These are phyloP conservation scores for Aspidoscelis tigris DNA, from an alignment of 2,113 vertebrate species.

Conservation along the genomic window DNA sequence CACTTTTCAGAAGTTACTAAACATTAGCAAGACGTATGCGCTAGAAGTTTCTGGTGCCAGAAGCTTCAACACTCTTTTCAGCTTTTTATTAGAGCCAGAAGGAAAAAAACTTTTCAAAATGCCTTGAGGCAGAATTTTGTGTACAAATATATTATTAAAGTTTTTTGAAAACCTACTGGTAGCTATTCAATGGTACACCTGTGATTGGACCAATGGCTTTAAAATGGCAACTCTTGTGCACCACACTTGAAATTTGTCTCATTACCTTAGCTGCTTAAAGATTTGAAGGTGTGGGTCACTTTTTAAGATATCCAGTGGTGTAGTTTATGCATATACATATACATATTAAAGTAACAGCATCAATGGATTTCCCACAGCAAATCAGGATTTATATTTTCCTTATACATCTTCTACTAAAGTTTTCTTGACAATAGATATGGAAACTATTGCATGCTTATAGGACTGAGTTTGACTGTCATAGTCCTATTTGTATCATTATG, in stretches of 20 bases:
- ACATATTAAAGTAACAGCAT: conserved; percentile 72
- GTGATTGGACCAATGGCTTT: conserved; percentile 68
- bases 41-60: neutral
- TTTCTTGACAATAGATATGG: conserved; percentile 61
- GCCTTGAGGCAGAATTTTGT: conserved; percentile 38
- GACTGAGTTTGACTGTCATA: conserved; percentile 26
- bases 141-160: conserved; percentile 33
- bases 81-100: neutral
- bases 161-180: conserved; percentile 47
- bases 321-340: conserved; percentile 67
- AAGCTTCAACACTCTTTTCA: neutral
- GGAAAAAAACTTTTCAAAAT: conserved; percentile 42
- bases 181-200: conserved; percentile 64
- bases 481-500: conserved; percentile 43
- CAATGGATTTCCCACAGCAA: conserved; percentile 65
- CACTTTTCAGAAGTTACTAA: too few relatives aligned
- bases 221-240: conserved; percentile 69
- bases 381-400: conserved; percentile 69
- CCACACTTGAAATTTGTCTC: conserved; percentile 61
- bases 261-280: conserved; percentile 67
- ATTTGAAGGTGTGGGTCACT: conserved; percentile 65
- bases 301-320: conserved; percentile 75
- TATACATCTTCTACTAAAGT: conserved; percentile 56
- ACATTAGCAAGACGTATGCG: too few relatives aligned
- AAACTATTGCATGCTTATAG: conserved; percentile 39